phyloP scores from a whole-genome alignment of 2,113 vertebrate species.

The Diglossa brunneiventris region DNA sequence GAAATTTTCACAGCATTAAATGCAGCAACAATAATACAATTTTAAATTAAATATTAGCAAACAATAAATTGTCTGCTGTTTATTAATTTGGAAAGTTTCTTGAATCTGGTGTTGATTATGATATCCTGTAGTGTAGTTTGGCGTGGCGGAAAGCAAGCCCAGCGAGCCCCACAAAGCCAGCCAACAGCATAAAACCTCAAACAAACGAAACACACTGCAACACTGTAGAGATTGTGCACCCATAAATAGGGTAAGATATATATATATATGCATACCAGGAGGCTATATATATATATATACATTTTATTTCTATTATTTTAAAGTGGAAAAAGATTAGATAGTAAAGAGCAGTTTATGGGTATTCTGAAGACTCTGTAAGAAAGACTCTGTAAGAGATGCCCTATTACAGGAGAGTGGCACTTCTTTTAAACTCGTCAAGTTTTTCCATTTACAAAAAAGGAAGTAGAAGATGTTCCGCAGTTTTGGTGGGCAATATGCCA shows the following conservation, averaged over 20 bases:
- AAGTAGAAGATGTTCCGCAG: background rate
- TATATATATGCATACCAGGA: background rate
- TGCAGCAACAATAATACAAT: background rate
- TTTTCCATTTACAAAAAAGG: background rate
- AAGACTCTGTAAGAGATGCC: background rate
- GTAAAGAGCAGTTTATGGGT: background rate
- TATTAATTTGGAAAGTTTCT: constrained; percentile 24
- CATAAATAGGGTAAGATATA: background rate
- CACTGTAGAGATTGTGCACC: background rate
- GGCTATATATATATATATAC: background rate
- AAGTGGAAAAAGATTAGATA: background rate
- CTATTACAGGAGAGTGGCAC: background rate
- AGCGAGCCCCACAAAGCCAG: no score
- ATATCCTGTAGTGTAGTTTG: no score
- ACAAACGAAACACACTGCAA: no score
- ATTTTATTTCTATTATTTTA: background rate
- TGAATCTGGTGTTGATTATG: background rate
- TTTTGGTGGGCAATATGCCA: background rate
- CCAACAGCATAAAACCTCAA: no score
- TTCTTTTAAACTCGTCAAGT: background rate
- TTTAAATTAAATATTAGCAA: constrained; percentile 13
- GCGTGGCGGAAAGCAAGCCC: no score
- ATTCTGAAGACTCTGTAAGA: background rate
- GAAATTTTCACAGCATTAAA: background rate
- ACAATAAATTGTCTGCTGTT: background rate